Evolutionary conservation across 2,888 invertebrate species (phyloP), one percentile per base, ranked within the genome.

Genomic region (Allophyes oxyacanthae): DNA sequence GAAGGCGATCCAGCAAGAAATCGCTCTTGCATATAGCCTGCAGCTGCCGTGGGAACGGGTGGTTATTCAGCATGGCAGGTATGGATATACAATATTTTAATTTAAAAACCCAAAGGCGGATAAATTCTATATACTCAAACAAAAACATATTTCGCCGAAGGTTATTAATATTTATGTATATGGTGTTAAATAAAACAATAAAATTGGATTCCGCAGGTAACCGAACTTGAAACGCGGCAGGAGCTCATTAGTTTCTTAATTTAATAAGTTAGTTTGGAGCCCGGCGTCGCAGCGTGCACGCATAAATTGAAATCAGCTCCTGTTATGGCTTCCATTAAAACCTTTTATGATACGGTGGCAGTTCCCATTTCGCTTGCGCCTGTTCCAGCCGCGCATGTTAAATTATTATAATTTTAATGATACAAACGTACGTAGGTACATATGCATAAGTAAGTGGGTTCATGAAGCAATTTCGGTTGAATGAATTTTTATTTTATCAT

Each of bases 241-340:
- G 61, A 64, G 61, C 71, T 79, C 78, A 79, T 85, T 84, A 78
- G 78, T 77, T 82, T 68, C 73, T 75, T 81, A 72, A 77, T 79
- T 78, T 79, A 81, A 77, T 78, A 79, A 76, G 67, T 79, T 74
- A 76, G 74, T 78, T 77, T 63, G 43, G 55, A 40, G 58, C 57
- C 73, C 70, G 56, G 60, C 73, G 67, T 38, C 64, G 71, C 33
- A 65, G 63, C 73, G 63, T 49, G 66, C 34, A 69, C 64, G 71
- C 77, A 77, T 81, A 83, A 81, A 87, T 86, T 85, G 84, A 85
- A 85, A 85, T 79, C 82, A 73, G 78, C 78, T 77, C 72, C 77
- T 75, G 80, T 82, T 85, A 86, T 80, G 75, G 79, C 75, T 55
- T 69, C 75, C 82, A 86, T 85, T 87, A 85, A 83, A 85, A 79